Evolutionary conservation across 2,888 invertebrate genomes (phyloP).

Genomic region (Rhabditoides inermis): DNA sequence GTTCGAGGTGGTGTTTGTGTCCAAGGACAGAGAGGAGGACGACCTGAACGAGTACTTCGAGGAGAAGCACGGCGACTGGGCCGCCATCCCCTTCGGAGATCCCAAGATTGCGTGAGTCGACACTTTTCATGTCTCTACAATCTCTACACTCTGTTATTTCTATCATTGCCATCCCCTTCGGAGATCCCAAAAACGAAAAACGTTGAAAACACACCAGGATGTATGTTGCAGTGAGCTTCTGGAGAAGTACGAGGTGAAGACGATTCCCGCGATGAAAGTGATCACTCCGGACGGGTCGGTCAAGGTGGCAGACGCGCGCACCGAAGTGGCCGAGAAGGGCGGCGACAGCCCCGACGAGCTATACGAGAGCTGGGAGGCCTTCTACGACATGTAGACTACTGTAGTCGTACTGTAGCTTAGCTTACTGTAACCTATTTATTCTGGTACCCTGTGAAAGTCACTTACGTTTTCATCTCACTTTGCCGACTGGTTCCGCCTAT

Average conservation of each 20-base stretch:
- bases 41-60: slow-evolving; percentile 47
- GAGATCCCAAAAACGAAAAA: neutral
- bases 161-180: neutral
- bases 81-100: slow-evolving; percentile 39
- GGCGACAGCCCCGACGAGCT: slow-evolving; percentile 17
- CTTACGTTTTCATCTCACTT: no score
- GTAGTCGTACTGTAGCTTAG: no score
- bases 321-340: slow-evolving; percentile 51
- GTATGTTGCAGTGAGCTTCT: slow-evolving; percentile 25
- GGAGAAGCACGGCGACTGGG: slow-evolving; percentile 47
- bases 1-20: slow-evolving; percentile 47
- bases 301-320: slow-evolving; percentile 54
- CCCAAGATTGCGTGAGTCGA: slow-evolving; percentile 38
- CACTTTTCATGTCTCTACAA: no score
- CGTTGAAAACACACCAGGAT: no score
- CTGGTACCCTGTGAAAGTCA: no score
- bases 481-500: no score
- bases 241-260: slow-evolving; percentile 44
- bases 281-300: slow-evolving; percentile 55
- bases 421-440: no score
- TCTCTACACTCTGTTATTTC: no score
- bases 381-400: no score
- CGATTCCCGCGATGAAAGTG: slow-evolving; percentile 55
- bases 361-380: slow-evolving; percentile 28
- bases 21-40: slow-evolving; percentile 40